Evolutionary conservation across 2,113 vertebrate species (phyloP).

Genomic region (Raja brachyura): DNA sequence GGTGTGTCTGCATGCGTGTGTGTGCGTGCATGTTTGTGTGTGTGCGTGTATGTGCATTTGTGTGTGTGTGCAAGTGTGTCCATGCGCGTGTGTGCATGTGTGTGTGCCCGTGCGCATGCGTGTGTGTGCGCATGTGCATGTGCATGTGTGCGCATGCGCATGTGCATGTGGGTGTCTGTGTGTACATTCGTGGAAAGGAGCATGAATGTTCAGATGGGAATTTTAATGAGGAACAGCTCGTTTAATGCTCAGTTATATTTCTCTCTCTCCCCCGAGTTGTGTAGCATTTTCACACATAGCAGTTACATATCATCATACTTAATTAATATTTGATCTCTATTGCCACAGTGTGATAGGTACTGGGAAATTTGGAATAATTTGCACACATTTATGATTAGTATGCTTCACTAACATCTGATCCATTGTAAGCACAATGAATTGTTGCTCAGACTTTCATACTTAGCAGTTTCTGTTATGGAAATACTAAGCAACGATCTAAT

Average conservation of each 20-base stretch:
- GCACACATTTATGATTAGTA: not conserved
- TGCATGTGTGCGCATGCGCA: too few relatives aligned
- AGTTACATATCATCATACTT: not conserved
- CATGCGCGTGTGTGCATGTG: not conserved
- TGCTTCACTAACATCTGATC: not conserved
- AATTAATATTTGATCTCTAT: not conserved
- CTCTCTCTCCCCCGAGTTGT: not conserved
- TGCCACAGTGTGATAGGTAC: not conserved
- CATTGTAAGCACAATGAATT: not conserved
- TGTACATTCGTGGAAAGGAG: not conserved
- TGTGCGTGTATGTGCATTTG: not conserved
- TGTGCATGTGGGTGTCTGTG: not conserved
- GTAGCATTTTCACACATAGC: not conserved
- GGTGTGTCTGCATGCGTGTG: not conserved
- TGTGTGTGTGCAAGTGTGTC: too few relatives aligned
- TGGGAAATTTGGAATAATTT: not conserved
- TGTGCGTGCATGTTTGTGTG: not conserved
- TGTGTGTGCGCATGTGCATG: not conserved
- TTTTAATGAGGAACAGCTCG: too few relatives aligned
- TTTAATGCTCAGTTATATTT: too few relatives aligned
- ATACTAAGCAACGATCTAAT: not conserved
- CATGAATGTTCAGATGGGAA: not conserved
- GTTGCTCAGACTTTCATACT: not conserved
- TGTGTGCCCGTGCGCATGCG: not conserved
- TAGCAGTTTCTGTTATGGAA: not conserved